phyloP scores from a whole-genome alignment of 2,113 vertebrate species.

The Hippocampus guttulatus region DNA sequence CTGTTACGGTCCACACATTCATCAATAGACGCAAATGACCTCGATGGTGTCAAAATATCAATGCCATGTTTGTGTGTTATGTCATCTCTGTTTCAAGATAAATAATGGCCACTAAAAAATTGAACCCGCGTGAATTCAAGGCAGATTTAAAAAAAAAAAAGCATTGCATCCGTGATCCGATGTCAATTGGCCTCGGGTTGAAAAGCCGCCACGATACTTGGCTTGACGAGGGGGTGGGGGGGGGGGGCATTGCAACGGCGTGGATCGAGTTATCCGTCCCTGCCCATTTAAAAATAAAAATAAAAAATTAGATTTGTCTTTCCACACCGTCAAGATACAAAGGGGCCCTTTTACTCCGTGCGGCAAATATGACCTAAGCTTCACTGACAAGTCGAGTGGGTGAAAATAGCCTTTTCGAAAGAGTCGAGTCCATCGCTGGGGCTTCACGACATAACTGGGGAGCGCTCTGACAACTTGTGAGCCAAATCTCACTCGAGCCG shows the following conservation, averaged over 20 bases:
- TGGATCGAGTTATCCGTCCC: not conserved
- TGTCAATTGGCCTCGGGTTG: not conserved
- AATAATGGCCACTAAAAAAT: too few species aligned
- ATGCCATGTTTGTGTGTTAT: too few species aligned
- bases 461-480: slow-evolving; percentile 35
- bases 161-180: too few species aligned
- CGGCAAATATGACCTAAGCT: slow-evolving; percentile 30
- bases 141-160: too few species aligned
- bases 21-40: too few species aligned
- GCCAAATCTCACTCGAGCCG: slow-evolving; percentile 26
- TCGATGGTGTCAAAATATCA: too few species aligned
- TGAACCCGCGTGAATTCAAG: too few species aligned
- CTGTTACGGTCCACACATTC: too few species aligned
- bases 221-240: not conserved
- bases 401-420: slow-evolving; percentile 21
- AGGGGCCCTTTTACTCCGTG: not conserved
- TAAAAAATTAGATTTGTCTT: slow-evolving; percentile 9
- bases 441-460: slow-evolving; percentile 38
- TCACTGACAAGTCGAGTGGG: slow-evolving; percentile 34
- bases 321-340: slow-evolving; percentile 13
- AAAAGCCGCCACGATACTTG: not conserved
- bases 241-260: not conserved
- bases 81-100: too few species aligned
- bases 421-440: slow-evolving; percentile 34
- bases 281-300: not conserved